phyloP scores from a whole-genome alignment of 2,888 invertebrate species.

The Lysandra bellargus region DNA sequence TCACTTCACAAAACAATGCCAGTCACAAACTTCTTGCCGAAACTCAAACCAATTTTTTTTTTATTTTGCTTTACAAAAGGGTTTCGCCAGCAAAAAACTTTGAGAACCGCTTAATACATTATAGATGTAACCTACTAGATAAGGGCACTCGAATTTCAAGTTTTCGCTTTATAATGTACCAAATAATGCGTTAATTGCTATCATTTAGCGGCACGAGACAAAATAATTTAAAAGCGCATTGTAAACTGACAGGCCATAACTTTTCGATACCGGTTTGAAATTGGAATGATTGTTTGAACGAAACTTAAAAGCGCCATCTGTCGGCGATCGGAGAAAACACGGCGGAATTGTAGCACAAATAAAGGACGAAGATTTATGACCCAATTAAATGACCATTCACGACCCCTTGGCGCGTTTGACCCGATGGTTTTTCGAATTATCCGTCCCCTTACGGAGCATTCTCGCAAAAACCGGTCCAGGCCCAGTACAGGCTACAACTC shows the following conservation, averaged over 20 bases:
- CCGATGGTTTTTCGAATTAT: constrained; percentile 65
- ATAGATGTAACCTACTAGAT: neutral
- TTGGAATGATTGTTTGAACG: constrained; percentile 48
- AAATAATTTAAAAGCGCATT: constrained; percentile 51
- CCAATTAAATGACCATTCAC: constrained; percentile 77
- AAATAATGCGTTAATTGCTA: constrained; percentile 48
- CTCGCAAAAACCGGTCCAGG: constrained; percentile 57
- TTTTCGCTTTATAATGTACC: constrained; percentile 26
- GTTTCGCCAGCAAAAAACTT: too few relatives aligned
- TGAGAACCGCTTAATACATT: neutral
- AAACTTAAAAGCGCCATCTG: constrained; percentile 58
- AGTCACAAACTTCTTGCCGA: too few relatives aligned
- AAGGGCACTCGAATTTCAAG: neutral
- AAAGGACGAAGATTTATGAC: constrained; percentile 69
- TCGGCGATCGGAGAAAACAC: neutral
- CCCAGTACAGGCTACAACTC: constrained; percentile 49
- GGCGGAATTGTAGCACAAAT: constrained; percentile 37
- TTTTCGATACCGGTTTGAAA: constrained; percentile 56
- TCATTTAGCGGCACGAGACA: constrained; percentile 58
- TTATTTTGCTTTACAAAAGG: too few relatives aligned
- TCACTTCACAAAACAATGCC: too few relatives aligned
- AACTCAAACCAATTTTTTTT: too few relatives aligned
- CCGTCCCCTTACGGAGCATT: constrained; percentile 52
- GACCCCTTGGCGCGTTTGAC: constrained; percentile 42
- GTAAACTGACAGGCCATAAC: constrained; percentile 54